Evolutionary conservation across 2,113 vertebrate species (phyloP).

Genomic region (Charadrius vociferus): DNA sequence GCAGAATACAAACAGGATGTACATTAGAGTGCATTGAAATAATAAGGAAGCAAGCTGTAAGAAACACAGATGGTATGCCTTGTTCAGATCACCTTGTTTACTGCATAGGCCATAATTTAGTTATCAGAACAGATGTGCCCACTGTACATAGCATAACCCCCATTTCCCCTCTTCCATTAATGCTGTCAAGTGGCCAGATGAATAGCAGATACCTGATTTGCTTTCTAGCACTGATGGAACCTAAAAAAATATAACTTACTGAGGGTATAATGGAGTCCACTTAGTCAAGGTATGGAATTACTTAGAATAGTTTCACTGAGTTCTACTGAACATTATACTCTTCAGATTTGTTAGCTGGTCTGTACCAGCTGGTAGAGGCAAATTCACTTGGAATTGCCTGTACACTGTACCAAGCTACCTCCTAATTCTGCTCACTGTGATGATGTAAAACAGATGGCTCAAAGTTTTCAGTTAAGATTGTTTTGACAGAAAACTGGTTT

Average conservation of each 20-base stretch:
- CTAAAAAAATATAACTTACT: neutral
- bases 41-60: neutral
- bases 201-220: neutral
- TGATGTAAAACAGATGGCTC: conserved; percentile 31
- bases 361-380: neutral
- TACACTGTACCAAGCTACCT: neutral
- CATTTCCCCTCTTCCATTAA: neutral
- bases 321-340: neutral
- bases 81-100: conserved; percentile 44
- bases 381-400: neutral
- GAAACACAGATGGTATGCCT: conserved; percentile 29
- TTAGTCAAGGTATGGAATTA: neutral
- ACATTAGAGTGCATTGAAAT: neutral
- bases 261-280: neutral
- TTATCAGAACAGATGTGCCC: conserved; percentile 54
- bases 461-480: neutral
- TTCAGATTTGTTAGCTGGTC: neutral
- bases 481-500: conserved; percentile 41
- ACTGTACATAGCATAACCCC: neutral
- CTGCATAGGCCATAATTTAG: neutral
- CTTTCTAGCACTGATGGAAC: neutral
- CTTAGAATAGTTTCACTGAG: neutral
- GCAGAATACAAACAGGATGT: neutral
- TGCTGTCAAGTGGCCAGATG: neutral
- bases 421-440: neutral